phyloP scores from a whole-genome alignment of 2,888 invertebrate species.

The Myopa testacea region DNA sequence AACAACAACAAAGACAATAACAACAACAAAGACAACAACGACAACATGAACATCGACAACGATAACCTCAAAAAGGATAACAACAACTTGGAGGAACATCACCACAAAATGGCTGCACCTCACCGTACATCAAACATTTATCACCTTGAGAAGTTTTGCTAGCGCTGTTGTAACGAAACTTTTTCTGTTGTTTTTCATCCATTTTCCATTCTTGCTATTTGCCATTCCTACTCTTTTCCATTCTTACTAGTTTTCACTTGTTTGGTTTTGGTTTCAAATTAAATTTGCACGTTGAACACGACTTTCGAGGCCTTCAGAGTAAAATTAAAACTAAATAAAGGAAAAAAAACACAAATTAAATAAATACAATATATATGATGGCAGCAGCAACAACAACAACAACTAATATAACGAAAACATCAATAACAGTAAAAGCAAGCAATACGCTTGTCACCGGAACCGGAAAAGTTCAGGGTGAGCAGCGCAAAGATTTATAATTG shows the following conservation, averaged over 20 bases:
- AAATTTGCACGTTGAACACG: neutral
- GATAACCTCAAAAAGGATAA: too few relatives aligned
- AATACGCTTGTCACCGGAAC: neutral
- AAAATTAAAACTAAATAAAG: constrained; percentile 37
- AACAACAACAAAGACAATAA: constrained; percentile 21
- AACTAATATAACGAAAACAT: neutral
- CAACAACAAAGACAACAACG: too few relatives aligned
- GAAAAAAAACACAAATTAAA: too few relatives aligned
- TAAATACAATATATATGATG: neutral
- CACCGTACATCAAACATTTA: constrained; percentile 21
- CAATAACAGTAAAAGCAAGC: neutral
- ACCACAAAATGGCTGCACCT: neutral
- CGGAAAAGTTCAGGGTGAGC: constrained; percentile 14
- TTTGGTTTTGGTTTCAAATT: neutral
- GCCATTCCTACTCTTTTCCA: too few relatives aligned
- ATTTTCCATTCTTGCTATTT: too few relatives aligned
- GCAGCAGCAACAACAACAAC: neutral
- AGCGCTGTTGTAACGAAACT: too few relatives aligned
- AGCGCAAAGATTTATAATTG: constrained; percentile 19
- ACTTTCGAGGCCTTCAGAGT: neutral
- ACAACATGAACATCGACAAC: too few relatives aligned
- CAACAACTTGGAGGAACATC: too few relatives aligned
- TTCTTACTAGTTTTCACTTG: too few relatives aligned
- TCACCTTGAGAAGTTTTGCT: constrained; percentile 8
- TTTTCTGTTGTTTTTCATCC: too few relatives aligned